These are phyloP conservation scores for Periophthalmodon schlosseri DNA, from an alignment of 2,113 vertebrate genomes.

Conservation along the genomic window DNA sequence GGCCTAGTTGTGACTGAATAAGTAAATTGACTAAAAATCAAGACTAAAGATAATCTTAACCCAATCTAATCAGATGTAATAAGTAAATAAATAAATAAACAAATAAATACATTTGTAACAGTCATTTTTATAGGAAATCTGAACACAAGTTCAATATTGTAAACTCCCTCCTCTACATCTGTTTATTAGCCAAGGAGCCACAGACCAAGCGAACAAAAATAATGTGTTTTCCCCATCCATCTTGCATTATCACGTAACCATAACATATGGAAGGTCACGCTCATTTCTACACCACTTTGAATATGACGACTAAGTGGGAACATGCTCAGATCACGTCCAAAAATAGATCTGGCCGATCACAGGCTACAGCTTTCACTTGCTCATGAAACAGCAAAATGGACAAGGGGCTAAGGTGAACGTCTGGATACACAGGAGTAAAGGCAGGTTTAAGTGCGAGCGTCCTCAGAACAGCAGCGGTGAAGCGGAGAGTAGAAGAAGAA, in stretches of 20 bases:
- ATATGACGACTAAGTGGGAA: conserved; percentile 69
- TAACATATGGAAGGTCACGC: conserved; percentile 43
- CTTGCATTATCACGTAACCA: conserved; percentile 3
- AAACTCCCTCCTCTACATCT: no score
- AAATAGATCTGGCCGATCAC: conserved; percentile 61
- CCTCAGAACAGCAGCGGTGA: conserved; percentile 16
- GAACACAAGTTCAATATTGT: background rate
- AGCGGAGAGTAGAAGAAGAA: conserved; percentile 9
- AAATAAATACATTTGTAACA: no score
- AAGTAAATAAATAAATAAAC: no score
- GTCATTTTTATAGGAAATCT: background rate
- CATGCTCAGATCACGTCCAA: conserved; percentile 47
- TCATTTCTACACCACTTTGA: conserved; percentile 56
- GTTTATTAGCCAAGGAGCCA: background rate
- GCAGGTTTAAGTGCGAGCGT: background rate
- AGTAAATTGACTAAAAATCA: no score
- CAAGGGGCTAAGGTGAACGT: conserved; percentile 11
- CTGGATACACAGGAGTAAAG: background rate
- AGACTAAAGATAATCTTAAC: no score
- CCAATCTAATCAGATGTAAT: no score
- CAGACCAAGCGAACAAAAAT: background rate
- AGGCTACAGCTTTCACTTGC: background rate
- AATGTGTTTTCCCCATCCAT: background rate
- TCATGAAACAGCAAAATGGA: conserved; percentile 39
- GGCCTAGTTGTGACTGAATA: no score